Percentiles rank a stretch among this genome's conserved stretches.
Evolutionary conservation across 2,797 vertebrate genomes (phyloP).

Genomic region (Neosilurus hyrtlii): DNA sequence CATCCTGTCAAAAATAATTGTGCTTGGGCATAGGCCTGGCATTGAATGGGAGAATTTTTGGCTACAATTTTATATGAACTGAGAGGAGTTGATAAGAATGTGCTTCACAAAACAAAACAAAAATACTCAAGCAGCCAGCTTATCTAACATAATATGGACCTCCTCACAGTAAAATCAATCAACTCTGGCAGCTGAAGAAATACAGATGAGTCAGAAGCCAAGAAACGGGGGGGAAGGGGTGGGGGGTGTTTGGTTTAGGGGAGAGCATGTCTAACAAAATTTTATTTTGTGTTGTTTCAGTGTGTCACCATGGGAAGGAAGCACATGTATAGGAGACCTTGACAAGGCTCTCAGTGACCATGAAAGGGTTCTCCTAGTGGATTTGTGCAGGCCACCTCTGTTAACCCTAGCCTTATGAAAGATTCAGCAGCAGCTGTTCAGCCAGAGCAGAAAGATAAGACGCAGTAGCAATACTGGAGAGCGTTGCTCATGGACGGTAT

Average conservation of each 20-base stretch:
- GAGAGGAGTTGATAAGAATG: conserved; percentile 48
- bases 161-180: conserved; percentile 43
- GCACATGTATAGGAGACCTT: conserved; percentile 20
- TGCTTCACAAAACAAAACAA: conserved; percentile 48
- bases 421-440: conserved; percentile 55
- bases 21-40: conserved; percentile 38
- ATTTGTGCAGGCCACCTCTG: conserved; percentile 42
- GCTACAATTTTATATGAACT: conserved; percentile 50
- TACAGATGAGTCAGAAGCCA: conserved; percentile 18
- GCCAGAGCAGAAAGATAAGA: conserved; percentile 28
- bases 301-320: conserved; percentile 30
- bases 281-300: conserved; percentile 18
- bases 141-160: conserved; percentile 44
- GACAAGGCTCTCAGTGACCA: conserved; percentile 38
- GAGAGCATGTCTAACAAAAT: conserved; percentile 11
- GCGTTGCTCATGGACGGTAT: conserved; percentile 12
- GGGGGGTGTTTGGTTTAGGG: too few relatives aligned
- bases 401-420: conserved; percentile 56
- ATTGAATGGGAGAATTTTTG: conserved; percentile 49
- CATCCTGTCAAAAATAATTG: conserved; percentile 55
- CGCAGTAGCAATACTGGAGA: conserved; percentile 13
- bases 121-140: conserved; percentile 45
- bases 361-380: conserved; percentile 35
- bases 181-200: conserved; percentile 30
- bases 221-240: background rate